Evolutionary conservation across 2,113 vertebrate genomes (phyloP).

Genomic region (Machaerirhynchus nigripectus): DNA sequence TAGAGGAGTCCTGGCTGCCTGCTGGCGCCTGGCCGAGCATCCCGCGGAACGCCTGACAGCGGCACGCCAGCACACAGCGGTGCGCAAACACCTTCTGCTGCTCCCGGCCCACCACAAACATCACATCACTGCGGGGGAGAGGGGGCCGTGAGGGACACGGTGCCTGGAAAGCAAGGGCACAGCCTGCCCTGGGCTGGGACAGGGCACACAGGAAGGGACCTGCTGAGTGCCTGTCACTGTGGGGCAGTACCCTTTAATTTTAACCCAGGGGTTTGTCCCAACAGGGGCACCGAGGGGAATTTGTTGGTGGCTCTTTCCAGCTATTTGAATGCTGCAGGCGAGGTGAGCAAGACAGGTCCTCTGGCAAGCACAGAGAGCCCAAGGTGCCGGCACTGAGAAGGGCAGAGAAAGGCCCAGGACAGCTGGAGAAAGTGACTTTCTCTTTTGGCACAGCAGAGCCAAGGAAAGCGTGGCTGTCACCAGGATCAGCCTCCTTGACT

Average conservation of each 20-base stretch:
- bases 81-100: constrained; percentile 76
- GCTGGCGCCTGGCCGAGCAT: constrained; percentile 58
- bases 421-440: background rate
- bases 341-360: background rate
- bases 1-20: background rate
- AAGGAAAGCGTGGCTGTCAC: background rate
- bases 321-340: fast-evolving
- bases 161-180: background rate
- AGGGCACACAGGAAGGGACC: background rate
- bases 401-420: background rate
- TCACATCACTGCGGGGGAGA: constrained; percentile 68
- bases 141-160: fast-evolving
- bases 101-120: constrained; percentile 79
- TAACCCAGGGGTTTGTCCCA: background rate
- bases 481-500: background rate
- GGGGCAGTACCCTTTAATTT: background rate
- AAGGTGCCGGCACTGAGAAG: background rate
- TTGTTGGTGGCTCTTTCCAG: background rate
- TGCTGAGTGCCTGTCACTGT: fast-evolving
- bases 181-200: background rate
- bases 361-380: background rate
- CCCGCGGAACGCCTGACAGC: constrained; percentile 73
- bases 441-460: background rate
- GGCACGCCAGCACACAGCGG: constrained; percentile 75
- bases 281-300: background rate